Evolutionary conservation across 2,113 vertebrate genomes (phyloP).

Genomic region (Labeo catla): DNA sequence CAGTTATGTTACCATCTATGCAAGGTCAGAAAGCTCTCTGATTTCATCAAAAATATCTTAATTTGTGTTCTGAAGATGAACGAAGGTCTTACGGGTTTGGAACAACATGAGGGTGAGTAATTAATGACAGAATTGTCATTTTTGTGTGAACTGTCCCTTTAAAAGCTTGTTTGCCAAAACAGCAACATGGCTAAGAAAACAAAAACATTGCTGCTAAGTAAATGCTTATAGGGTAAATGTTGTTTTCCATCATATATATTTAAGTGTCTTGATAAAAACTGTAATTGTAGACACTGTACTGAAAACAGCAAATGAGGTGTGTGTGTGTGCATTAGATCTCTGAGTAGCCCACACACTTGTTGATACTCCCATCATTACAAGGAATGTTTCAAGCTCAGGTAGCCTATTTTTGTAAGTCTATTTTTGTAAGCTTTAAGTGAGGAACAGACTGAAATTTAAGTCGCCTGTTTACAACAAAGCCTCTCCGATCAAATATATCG

Average conservation of each 20-base stretch:
- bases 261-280: not conserved
- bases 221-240: not conserved
- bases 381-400: not conserved
- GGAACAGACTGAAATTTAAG: not conserved
- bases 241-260: not conserved
- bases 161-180: not conserved
- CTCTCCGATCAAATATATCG: not conserved
- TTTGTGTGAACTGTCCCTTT: too few species aligned
- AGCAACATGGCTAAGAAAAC: not conserved
- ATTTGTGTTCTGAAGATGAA: too few species aligned
- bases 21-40: too few species aligned
- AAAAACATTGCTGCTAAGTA: not conserved
- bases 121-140: too few species aligned
- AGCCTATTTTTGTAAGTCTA: not conserved
- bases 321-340: not conserved
- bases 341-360: not conserved
- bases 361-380: not conserved
- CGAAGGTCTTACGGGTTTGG: too few species aligned
- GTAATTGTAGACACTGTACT: not conserved
- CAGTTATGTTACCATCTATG: too few species aligned
- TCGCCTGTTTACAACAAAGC: not conserved
- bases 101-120: too few species aligned
- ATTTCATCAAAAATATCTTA: too few species aligned
- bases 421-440: not conserved
- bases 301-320: not conserved